phyloP scores from a whole-genome alignment of 2,888 invertebrate genomes.

The Carcina quercana region DNA sequence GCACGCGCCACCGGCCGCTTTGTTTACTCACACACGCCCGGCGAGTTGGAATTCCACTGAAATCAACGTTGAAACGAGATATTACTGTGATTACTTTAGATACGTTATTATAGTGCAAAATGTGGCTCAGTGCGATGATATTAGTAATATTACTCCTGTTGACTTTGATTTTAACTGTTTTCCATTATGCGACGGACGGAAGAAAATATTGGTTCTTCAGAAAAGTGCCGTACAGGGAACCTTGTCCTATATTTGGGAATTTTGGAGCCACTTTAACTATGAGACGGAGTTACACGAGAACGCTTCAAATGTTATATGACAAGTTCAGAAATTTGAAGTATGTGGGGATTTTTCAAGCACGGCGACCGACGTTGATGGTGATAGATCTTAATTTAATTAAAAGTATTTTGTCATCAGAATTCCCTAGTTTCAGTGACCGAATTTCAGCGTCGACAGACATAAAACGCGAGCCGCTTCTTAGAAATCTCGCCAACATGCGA shows the following conservation, averaged over 20 bases:
- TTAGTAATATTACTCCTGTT: constrained; percentile 38
- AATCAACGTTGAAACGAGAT: no score
- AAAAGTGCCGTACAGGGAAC: constrained; percentile 61
- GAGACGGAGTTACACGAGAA: constrained; percentile 53
- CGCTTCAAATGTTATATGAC: constrained; percentile 53
- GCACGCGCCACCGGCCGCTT: constrained; percentile 28
- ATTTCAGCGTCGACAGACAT: constrained; percentile 57
- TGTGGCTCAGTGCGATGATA: constrained; percentile 42
- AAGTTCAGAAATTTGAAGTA: constrained; percentile 44
- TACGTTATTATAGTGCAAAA: constrained; percentile 24
- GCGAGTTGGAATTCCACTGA: constrained; percentile 37
- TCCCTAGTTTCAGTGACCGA: constrained; percentile 54
- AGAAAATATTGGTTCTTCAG: constrained; percentile 57
- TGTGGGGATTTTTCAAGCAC: constrained; percentile 63
- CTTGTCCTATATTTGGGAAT: constrained; percentile 67
- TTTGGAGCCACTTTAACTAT: constrained; percentile 59
- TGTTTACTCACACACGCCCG: constrained; percentile 50
- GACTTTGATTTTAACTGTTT: constrained; percentile 39
- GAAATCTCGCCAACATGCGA: constrained; percentile 63
- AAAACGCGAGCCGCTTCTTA: constrained; percentile 54
- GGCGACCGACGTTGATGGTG: constrained; percentile 57
- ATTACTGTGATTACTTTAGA: no score
- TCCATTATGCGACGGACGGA: constrained; percentile 52
- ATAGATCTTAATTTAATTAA: constrained; percentile 57
- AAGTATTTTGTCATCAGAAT: constrained; percentile 48